phyloP scores from a whole-genome alignment of 2,113 vertebrate genomes.

The Pitta sordida region DNA sequence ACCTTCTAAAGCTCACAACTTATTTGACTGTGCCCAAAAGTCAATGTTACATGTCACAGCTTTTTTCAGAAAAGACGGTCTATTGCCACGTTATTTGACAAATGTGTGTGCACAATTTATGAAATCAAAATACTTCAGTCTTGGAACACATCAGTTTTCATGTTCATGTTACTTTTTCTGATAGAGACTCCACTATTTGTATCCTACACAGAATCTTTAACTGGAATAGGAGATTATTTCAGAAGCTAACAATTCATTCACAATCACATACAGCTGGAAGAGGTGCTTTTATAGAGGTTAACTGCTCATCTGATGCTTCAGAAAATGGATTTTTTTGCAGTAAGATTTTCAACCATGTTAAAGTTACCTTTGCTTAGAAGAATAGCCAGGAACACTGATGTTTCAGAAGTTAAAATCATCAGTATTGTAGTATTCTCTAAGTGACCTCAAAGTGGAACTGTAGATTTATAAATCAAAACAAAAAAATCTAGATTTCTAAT shows the following conservation, averaged over 20 bases:
- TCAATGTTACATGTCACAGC: neutral
- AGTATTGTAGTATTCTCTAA: neutral
- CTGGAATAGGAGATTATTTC: neutral
- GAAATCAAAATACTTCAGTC: neutral
- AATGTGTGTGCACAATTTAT: neutral
- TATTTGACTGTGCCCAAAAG: neutral
- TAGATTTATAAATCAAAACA: neutral
- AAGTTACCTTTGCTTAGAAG: neutral
- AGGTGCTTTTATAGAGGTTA: neutral
- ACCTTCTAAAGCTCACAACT: neutral
- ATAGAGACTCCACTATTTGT: neutral
- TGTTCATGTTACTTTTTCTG: neutral
- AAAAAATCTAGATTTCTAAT: neutral
- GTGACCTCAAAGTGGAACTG: neutral
- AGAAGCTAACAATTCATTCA: neutral
- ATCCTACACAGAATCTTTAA: neutral
- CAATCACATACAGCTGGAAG: neutral
- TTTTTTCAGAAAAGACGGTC: neutral
- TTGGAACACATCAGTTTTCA: neutral
- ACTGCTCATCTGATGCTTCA: neutral
- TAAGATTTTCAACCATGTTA: neutral
- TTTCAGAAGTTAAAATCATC: neutral
- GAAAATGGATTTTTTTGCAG: neutral
- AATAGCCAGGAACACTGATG: neutral
- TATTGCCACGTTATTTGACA: neutral